Evolutionary conservation across 2,888 invertebrate species (phyloP), one percentile per base, ranked within the genome.

Genomic region (Malthinus seriepunctatus): DNA sequence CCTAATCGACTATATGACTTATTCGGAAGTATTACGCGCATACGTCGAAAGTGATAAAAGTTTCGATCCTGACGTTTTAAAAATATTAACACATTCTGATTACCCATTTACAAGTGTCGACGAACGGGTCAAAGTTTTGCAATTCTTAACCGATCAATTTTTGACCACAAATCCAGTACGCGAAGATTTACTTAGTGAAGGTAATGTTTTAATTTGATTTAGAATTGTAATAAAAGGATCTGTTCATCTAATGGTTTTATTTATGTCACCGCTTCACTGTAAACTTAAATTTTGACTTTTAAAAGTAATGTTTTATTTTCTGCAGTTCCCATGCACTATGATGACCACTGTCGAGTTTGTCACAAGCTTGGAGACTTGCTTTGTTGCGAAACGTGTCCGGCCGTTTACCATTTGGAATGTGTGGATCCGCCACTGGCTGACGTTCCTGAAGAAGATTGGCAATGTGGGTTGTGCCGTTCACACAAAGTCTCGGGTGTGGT

Each of bases 311-410:
- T n/a, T 12, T 42, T 59, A 14, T 63, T 61, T 55, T 61, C 76
- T 76, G 45, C 72, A 84, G 90, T 86, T 73, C 91, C 91, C 69
- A 92, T 93, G 79, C 90, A 90, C 75, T 94, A 95, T 78, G 95
- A 95, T 78, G 95, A 95, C 78, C 94, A 95, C 77, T 95, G 95
- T 73, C 84, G 95, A 63, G 90, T 92, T 23, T 96, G 96, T 73
- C 95, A 95, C 78, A 88, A 94, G 59, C 81, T 95, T 55, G 99
- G 98, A 23, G 97, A 97, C 78, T 82, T 99, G 48, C 80, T 99
- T 8, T 97, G 97, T 76, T 99, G 99, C 80, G 98, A 98, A 80
- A 95, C 95, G 2, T 99, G 99, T 74, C 95, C 98, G 12, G 98
- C 98, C 31, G 97, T 97, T 14, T 99, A 95, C 79, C 99, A 99